phyloP scores from a whole-genome alignment of 2,888 invertebrate genomes.

The Cartodere bifasciata region DNA sequence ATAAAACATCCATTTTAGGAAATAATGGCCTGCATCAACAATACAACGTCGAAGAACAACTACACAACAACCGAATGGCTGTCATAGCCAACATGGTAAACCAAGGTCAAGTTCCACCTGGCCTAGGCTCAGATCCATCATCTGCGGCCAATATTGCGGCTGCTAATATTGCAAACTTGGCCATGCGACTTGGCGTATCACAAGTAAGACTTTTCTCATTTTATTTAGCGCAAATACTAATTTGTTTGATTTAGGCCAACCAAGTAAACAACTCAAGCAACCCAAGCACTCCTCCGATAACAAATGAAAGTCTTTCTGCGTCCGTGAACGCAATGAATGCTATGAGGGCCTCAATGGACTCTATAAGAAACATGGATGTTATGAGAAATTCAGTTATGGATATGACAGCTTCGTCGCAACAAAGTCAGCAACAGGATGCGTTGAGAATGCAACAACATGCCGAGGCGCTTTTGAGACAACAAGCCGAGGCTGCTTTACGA shows the following conservation, averaged over 20 bases:
- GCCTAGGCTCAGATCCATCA: conserved; percentile 38
- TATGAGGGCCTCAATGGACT: conserved; percentile 46
- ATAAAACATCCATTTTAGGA: conserved; percentile 28
- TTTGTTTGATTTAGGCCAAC: conserved; percentile 27
- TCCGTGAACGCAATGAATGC: conserved; percentile 46
- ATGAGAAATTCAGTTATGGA: conserved; percentile 41
- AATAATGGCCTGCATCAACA: conserved; percentile 47
- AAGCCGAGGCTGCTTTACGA: conserved; percentile 73
- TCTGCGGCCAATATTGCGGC: conserved; percentile 53
- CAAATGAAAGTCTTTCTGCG: conserved; percentile 35
- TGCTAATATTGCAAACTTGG: conserved; percentile 58
- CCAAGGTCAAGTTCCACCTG: conserved; percentile 46
- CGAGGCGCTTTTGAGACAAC: conserved; percentile 68
- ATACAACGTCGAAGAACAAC: conserved; percentile 48
- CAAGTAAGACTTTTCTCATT: conserved; percentile 23
- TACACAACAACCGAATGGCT: conserved; percentile 50
- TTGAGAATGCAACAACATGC: conserved; percentile 47
- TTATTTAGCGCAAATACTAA: background rate
- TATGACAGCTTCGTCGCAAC: conserved; percentile 28
- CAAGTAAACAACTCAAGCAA: conserved; percentile 35
- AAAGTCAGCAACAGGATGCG: conserved; percentile 31
- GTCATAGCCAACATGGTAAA: conserved; percentile 58
- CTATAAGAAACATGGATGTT: conserved; percentile 38
- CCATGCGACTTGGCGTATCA: conserved; percentile 51
- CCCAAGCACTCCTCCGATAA: conserved; percentile 36